Conservation (phyloP, 2,797 vertebrate genomes). For the Pyrocephalus nanus region DNA sequence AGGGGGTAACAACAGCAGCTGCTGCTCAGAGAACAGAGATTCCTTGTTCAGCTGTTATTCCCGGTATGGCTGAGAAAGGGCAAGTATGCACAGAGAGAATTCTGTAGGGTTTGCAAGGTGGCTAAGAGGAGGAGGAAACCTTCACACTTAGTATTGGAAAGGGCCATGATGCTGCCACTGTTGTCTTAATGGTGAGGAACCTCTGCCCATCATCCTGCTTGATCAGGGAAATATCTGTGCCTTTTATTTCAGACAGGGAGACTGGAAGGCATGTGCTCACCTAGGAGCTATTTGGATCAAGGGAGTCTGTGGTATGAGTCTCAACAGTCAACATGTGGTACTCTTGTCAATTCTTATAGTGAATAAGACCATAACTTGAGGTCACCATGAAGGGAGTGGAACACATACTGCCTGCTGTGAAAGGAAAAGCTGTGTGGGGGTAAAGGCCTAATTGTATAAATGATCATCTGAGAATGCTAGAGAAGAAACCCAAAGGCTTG, state of each 20-base stretch:
- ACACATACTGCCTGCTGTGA: background rate
- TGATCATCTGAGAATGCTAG: background rate
- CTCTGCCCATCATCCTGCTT: background rate
- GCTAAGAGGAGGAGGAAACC: background rate
- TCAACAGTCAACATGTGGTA: background rate
- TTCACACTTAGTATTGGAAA: background rate
- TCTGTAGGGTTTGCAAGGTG: background rate
- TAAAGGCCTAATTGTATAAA: background rate
- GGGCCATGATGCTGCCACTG: background rate
- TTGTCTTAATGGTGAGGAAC: background rate
- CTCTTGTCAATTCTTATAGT: background rate
- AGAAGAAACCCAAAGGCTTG: background rate
- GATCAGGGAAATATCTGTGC: background rate
- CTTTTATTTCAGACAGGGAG: background rate
- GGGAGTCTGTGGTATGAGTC: background rate
- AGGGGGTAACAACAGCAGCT: background rate
- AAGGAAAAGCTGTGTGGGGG: background rate
- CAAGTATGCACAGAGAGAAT: background rate
- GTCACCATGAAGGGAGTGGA: background rate
- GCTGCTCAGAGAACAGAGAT: background rate
- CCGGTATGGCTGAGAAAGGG: background rate
- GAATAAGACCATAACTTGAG: background rate
- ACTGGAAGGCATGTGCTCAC: background rate
- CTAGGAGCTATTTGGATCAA: background rate
- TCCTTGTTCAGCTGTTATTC: background rate